Evolutionary conservation across 2,888 invertebrate genomes (phyloP), one percentile per base, ranked within the genome.

Genomic region (Crematogaster levior): DNA sequence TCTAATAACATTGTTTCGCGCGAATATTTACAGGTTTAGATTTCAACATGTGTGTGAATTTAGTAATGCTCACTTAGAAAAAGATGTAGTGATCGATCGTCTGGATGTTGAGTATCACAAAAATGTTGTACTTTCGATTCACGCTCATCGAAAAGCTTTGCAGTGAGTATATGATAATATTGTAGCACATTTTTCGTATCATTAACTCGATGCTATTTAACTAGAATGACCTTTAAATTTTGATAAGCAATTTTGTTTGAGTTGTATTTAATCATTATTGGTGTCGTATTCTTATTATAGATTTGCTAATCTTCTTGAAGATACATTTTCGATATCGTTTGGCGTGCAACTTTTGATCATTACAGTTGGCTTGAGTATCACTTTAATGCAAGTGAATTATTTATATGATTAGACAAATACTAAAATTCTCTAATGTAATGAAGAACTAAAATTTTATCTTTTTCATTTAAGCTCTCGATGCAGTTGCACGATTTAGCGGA

Each of bases 381-480:
- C 72, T 15, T 73, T 84, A n/a, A 24, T 81, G 18, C 70, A 84
- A 75, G 84, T 82, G 18, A 77, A 77, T 70, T 15, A n/a, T 6
- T 18, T 63, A 27, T 0, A 1, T n/a, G n/a, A n/a, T n/a, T n/a
- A n/a, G 5, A 7, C 5, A 27, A 43, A 7, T 27, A 18, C 4
- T 9, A 51, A 3, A 65, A 4, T 21, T 37, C 0, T n/a, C 4
- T n/a, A 21, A 37, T 12, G 0, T 48, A 37, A 51, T 75, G 10
- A 18, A 40, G 4, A 37, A 24, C 2, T 56, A 51, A 74, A 24
- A 40, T n/a, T 18, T 58, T 68, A 81, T 15, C 10, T 12, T 56
- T 5, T 5, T 15, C 5, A 3, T 51, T 53, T 24, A 30, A 58
- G 51, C 27, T 73, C 5, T 46, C 75, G 24, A 27, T n/a, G 0